Evolutionary conservation across 1,140 invertebrate species (phyloP).

Genomic region (Stegodyphus dumicola): DNA sequence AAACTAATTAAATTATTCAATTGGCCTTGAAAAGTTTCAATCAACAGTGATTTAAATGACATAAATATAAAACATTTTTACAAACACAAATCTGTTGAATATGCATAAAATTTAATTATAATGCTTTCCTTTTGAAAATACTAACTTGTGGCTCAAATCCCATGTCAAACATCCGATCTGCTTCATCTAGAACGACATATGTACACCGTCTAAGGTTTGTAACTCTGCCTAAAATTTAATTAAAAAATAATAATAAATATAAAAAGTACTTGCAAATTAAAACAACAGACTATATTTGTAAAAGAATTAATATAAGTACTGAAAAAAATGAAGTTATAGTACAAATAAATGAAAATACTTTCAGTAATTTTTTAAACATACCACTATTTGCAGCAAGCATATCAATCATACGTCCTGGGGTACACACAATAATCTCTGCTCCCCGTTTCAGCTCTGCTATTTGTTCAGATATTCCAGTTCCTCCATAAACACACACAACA

Average conservation of each 20-base stretch:
- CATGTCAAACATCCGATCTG: constrained; percentile 99
- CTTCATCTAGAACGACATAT: constrained; percentile 98
- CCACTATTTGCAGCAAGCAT: constrained; percentile 99
- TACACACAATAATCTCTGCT: constrained; percentile 98
- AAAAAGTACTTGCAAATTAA: neutral
- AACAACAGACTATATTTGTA: neutral
- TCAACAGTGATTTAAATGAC: too few relatives aligned
- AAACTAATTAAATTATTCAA: too few relatives aligned
- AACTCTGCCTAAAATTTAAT: constrained; percentile 77
- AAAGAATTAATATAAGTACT: constrained; percentile 41
- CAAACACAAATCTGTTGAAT: too few relatives aligned
- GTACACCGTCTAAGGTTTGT: constrained; percentile 96
- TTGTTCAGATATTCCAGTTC: constrained; percentile 92
- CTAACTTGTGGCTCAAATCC: constrained; percentile 97
- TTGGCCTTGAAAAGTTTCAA: too few relatives aligned
- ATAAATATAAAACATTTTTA: too few relatives aligned
- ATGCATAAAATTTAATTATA: too few relatives aligned
- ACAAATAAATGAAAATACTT: neutral
- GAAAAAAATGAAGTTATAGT: constrained; percentile 15
- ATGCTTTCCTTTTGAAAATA: neutral
- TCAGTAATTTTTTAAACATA: constrained; percentile 64
- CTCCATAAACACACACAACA: constrained; percentile 98
- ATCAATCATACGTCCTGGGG: constrained; percentile 99
- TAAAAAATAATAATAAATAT: neutral
- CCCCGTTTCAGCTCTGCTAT: constrained; percentile 98